Conservation (phyloP, 2,888 invertebrate genomes). For the Polydrusus tereticollis region DNA sequence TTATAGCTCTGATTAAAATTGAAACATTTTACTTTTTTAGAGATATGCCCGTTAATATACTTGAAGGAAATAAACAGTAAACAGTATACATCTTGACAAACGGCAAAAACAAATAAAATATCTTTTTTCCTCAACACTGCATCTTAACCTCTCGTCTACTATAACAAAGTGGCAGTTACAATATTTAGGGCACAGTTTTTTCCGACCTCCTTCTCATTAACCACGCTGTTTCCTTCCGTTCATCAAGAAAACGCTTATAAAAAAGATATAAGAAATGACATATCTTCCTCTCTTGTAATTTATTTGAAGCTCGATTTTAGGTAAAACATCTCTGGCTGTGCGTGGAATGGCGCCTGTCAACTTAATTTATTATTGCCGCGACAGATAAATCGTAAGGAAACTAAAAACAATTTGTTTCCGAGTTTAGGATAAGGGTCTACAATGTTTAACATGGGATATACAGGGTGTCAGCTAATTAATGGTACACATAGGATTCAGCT, state of each 20-base stretch:
- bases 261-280: slow-evolving; percentile 29
- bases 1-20: no score
- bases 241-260: slow-evolving; percentile 18
- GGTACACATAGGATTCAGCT: no score
- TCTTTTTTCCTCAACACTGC: neutral
- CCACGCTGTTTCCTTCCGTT: slow-evolving; percentile 24
- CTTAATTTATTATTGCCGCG: slow-evolving; percentile 33
- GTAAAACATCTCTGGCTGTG: slow-evolving; percentile 20
- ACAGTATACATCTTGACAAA: no score
- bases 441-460: no score
- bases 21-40: no score
- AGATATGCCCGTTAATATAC: no score
- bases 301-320: slow-evolving; percentile 26
- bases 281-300: slow-evolving; percentile 25
- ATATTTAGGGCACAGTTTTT: slow-evolving; percentile 37
- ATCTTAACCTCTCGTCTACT: neutral
- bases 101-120: neutral
- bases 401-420: slow-evolving; percentile 35
- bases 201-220: slow-evolving; percentile 28
- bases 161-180: slow-evolving; percentile 22
- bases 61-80: no score
- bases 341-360: slow-evolving; percentile 29
- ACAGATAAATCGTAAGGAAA: slow-evolving; percentile 27
- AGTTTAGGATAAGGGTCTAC: neutral
- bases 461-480: no score